Percentiles rank a stretch among this genome's conserved stretches.
Conservation (phyloP, 1,140 invertebrate genomes). For the Drosophila tsacasi region DNA sequence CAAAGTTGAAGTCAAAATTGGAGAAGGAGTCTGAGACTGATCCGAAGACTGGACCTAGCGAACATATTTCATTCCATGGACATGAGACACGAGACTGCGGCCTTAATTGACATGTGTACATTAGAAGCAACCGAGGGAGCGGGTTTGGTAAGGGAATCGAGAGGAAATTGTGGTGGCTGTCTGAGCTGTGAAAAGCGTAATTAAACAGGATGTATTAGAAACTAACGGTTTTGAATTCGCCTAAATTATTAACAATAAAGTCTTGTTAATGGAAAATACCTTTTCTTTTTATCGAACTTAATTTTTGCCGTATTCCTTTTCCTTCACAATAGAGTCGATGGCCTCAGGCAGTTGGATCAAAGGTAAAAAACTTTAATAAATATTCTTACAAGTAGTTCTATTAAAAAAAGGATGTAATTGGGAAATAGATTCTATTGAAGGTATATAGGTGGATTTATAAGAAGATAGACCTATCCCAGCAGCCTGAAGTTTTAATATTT, state of each 20-base stretch:
- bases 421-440: no score
- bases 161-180: background rate
- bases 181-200: background rate
- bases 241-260: background rate
- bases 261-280: no score
- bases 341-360: no score
- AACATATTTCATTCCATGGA: conserved; percentile 53
- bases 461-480: no score
- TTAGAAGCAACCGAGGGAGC: conserved; percentile 52
- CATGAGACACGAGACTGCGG: conserved; percentile 45
- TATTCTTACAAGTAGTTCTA: no score
- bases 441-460: no score
- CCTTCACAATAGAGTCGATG: no score
- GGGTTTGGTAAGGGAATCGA: conserved; percentile 4
- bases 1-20: conserved; percentile 17
- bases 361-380: no score
- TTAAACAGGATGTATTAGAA: background rate
- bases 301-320: no score
- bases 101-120: conserved; percentile 81
- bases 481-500: no score
- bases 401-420: no score
- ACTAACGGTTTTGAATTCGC: background rate
- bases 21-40: conserved; percentile 39
- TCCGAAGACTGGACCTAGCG: conserved; percentile 29
- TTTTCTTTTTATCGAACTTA: no score